Percentiles rank a stretch among this genome's conserved stretches.
phyloP scores from a whole-genome alignment of 2,113 vertebrate genomes.

The Hassar affinis region DNA sequence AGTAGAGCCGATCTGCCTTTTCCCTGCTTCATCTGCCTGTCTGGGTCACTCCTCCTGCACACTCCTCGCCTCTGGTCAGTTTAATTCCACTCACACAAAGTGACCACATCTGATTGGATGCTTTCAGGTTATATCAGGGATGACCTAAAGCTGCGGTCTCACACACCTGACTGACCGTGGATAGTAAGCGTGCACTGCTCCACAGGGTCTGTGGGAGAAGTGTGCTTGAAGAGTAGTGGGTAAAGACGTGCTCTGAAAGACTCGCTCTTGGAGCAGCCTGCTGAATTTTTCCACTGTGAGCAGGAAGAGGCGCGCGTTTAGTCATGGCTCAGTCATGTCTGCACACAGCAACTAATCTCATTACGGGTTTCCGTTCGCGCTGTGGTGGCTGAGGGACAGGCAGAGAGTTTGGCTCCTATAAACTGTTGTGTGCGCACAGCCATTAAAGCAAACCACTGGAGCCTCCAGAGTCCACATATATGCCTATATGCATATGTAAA shows the following conservation, averaged over 20 bases:
- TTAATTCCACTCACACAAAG: neutral
- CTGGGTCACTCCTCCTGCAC: conserved; percentile 11
- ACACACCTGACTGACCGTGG: neutral
- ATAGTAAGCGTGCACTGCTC: neutral
- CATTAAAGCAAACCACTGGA: conserved; percentile 33
- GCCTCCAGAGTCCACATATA: neutral
- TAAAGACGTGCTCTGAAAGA: conserved; percentile 21
- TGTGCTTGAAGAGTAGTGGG: conserved; percentile 25
- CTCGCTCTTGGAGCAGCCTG: conserved; percentile 49
- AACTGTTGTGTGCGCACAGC: conserved; percentile 29
- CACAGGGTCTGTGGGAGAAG: neutral
- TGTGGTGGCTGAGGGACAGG: conserved; percentile 83
- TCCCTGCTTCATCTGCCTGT: conserved; percentile 39
- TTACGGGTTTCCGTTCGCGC: conserved; percentile 88
- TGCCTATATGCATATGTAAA: conserved; percentile 12
- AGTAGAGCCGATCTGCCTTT: conserved; percentile 31
- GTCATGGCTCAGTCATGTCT: conserved; percentile 93
- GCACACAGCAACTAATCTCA: conserved; percentile 90
- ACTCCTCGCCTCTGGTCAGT: neutral
- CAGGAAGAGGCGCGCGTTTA: conserved; percentile 89
- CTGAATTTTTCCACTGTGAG: conserved; percentile 86
- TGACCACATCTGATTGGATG: neutral
- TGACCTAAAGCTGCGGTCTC: neutral
- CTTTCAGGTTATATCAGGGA: conserved; percentile 21
- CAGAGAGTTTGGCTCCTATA: conserved; percentile 62